These are phyloP conservation scores for Triplophysa yarkandensis DNA, from an alignment of 2,797 vertebrate genomes.

Conservation along the genomic window DNA sequence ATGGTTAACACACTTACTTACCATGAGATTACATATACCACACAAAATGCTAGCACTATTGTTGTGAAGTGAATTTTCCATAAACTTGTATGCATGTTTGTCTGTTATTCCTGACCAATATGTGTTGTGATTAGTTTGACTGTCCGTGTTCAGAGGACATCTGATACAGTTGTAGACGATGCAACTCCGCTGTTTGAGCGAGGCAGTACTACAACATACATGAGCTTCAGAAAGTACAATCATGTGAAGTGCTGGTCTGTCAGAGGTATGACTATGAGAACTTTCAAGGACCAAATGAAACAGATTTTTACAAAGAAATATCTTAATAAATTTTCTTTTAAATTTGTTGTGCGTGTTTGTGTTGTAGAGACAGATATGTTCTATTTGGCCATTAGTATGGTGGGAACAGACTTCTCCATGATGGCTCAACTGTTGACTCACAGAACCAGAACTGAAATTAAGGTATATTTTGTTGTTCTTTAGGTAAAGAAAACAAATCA, in stretches of 20 bases:
- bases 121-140: constrained; percentile 82
- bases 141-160: constrained; percentile 88
- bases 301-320: no score
- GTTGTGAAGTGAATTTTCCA: neutral
- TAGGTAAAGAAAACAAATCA: no score
- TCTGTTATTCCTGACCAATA: neutral
- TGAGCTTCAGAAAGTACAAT: constrained; percentile 87
- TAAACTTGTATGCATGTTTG: constrained; percentile 1
- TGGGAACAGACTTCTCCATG: constrained; percentile 97
- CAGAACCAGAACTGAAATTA: constrained; percentile 90
- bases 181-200: constrained; percentile 94
- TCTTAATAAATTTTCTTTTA: neutral
- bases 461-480: constrained; percentile 74
- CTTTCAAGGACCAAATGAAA: neutral
- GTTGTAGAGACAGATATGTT: constrained; percentile 96
- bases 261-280: constrained; percentile 76
- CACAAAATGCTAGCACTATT: neutral
- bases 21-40: neutral
- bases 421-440: constrained; percentile 93
- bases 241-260: constrained; percentile 89
- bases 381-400: constrained; percentile 98
- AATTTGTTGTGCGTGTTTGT: constrained; percentile 16
- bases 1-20: neutral
- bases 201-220: constrained; percentile 93
- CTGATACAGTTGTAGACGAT: constrained; percentile 84